Conservation (phyloP, 2,888 invertebrate species). For the Eulithis prunata region DNA sequence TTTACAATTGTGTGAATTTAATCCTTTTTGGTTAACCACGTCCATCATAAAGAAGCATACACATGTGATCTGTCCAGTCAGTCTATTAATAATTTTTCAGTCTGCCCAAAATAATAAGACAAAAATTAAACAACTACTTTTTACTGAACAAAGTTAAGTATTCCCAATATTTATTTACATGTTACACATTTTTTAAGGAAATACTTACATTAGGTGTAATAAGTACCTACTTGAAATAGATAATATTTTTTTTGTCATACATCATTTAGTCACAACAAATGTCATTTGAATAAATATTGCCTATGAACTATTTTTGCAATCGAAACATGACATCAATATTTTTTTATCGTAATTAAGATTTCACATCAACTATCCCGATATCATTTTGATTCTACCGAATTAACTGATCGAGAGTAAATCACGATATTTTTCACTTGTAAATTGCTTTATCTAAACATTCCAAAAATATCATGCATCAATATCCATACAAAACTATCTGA, state of each 20-base stretch:
- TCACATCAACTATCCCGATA: conserved; percentile 6
- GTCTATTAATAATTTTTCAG: conserved; percentile 42
- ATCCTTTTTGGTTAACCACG: no score
- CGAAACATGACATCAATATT: conserved; percentile 13
- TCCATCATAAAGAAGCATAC: conserved; percentile 24
- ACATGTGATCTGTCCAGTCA: conserved; percentile 35
- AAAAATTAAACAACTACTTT: conserved; percentile 27
- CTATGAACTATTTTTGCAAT: conserved; percentile 19
- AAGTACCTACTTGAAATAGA: conserved; percentile 10
- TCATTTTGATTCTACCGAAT: conserved; percentile 17
- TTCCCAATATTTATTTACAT: conserved; percentile 19
- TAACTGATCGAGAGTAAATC: conserved; percentile 19
- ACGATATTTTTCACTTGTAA: conserved; percentile 20
- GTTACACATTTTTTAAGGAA: conserved; percentile 23
- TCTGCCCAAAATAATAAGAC: conserved; percentile 40
- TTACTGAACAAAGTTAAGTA: conserved; percentile 23
- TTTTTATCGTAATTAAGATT: background rate
- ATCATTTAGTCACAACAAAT: conserved; percentile 36
- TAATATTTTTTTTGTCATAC: conserved; percentile 16
- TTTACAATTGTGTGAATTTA: no score
- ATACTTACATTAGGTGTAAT: conserved; percentile 16
- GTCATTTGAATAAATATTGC: conserved; percentile 31
- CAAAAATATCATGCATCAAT: conserved; percentile 40
- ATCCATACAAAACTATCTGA: conserved; percentile 32
- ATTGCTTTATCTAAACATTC: conserved; percentile 39